A percentile compares a stretch with the other conserved stretches of the same genome.
Evolutionary conservation across 2,888 invertebrate species (phyloP).

Genomic region (Dolomedes plantarius): DNA sequence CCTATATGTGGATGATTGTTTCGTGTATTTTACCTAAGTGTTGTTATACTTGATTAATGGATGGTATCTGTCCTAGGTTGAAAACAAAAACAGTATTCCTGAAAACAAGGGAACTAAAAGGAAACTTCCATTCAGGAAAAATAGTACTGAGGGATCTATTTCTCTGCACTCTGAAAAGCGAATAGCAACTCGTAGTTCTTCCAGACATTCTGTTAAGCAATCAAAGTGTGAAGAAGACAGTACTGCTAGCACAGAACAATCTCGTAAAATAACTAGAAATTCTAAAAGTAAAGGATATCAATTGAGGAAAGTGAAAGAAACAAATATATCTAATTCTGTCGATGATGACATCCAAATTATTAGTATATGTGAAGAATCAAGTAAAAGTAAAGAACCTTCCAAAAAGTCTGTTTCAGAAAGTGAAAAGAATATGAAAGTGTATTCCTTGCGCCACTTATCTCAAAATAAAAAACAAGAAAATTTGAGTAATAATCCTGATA

Average conservation of each 20-base stretch:
- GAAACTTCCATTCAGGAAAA: conserved; percentile 5
- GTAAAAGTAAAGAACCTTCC: not conserved
- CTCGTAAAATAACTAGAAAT: conserved; percentile 15
- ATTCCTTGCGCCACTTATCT: conserved; percentile 55
- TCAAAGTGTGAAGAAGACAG: not conserved
- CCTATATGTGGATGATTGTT: too few relatives aligned
- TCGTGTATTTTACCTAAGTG: too few relatives aligned
- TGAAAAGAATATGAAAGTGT: conserved; percentile 35
- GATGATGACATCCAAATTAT: conserved; percentile 2
- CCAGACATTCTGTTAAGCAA: not conserved
- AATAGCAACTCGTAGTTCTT: conserved; percentile 9
- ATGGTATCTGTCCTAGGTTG: not conserved
- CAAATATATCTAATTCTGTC: not conserved
- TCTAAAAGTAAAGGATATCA: conserved; percentile 25
- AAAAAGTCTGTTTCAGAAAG: conserved; percentile 35
- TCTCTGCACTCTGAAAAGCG: not conserved
- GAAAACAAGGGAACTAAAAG: not conserved
- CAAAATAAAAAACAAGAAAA: conserved; percentile 27
- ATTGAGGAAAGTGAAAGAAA: conserved; percentile 23
- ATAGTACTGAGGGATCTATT: not conserved
- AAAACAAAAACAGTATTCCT: not conserved
- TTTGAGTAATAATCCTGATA: not conserved
- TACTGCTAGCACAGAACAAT: not conserved
- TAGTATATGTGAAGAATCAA: not conserved
- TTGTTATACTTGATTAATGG: too few relatives aligned